Percentiles rank a stretch among this genome's conserved stretches.
phyloP scores from a whole-genome alignment of 2,888 invertebrate genomes.

The Pilophorus perplexus region DNA sequence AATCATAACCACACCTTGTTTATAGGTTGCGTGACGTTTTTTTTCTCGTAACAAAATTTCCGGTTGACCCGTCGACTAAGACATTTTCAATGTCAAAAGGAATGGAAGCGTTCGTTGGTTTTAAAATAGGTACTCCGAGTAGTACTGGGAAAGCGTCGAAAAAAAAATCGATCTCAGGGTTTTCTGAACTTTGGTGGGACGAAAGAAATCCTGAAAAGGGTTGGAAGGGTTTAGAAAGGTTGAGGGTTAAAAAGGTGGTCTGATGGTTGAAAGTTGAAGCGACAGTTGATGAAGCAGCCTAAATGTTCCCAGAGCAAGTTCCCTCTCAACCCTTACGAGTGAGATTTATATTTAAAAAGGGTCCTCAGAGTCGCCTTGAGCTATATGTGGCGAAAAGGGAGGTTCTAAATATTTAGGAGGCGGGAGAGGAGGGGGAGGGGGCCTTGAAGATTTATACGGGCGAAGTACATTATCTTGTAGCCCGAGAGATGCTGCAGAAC shows the following conservation, averaged over 20 bases:
- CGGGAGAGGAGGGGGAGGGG: not conserved
- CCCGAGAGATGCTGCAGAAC: slow-evolving; percentile 50
- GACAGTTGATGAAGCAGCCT: slow-evolving; percentile 39
- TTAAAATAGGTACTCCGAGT: too few relatives aligned
- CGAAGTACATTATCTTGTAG: slow-evolving; percentile 60
- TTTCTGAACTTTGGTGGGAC: slow-evolving; percentile 4
- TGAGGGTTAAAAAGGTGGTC: too few relatives aligned
- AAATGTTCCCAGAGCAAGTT: slow-evolving; percentile 40
- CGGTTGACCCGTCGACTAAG: too few relatives aligned
- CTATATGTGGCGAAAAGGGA: slow-evolving; percentile 38
- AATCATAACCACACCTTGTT: too few relatives aligned
- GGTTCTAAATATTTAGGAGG: slow-evolving; percentile 41
- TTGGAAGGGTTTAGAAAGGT: slow-evolving; percentile 6
- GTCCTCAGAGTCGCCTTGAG: slow-evolving; percentile 39
- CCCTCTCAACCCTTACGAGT: slow-evolving; percentile 35
- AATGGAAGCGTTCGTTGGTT: too few relatives aligned
- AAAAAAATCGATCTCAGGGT: too few relatives aligned
- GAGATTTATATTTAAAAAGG: slow-evolving; percentile 41
- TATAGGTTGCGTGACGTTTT: too few relatives aligned
- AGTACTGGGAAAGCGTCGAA: too few relatives aligned
- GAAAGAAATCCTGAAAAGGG: slow-evolving; percentile 15
- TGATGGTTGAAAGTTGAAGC: slow-evolving; percentile 32
- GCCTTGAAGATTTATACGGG: slow-evolving; percentile 55
- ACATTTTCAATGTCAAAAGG: too few relatives aligned
- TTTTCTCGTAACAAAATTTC: too few relatives aligned